Evolutionary conservation across 2,888 invertebrate species (phyloP).

Genomic region (Rhopalosiphum nymphaeae): DNA sequence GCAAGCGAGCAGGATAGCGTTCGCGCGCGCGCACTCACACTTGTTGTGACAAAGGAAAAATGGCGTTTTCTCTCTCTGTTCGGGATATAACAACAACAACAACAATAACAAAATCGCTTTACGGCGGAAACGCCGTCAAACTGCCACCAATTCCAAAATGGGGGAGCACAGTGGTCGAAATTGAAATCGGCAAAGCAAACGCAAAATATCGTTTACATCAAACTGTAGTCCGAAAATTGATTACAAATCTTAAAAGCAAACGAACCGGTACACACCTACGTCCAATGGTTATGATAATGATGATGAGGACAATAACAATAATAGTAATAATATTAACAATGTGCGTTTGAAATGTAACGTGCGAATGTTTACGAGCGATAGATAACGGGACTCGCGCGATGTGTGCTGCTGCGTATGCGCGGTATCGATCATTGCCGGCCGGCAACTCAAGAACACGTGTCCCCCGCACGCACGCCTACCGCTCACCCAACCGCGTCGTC

Average conservation of each 20-base stretch:
- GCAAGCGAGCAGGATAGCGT: neutral
- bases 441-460: slow-evolving; percentile 57
- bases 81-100: neutral
- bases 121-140: neutral
- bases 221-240: neutral
- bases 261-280: slow-evolving; percentile 5
- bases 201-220: neutral
- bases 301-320: neutral
- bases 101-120: too few species aligned
- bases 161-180: neutral
- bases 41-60: slow-evolving; percentile 50
- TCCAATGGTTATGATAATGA: neutral
- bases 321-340: neutral
- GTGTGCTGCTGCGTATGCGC: neutral
- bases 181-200: neutral
- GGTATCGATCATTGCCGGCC: slow-evolving; percentile 60
- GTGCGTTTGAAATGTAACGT: neutral
- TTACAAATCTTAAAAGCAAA: neutral
- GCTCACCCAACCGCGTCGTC: too few species aligned
- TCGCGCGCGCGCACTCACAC: slow-evolving; percentile 15
- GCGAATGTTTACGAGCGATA: slow-evolving; percentile 2
- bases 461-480: slow-evolving; percentile 34
- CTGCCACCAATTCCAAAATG: neutral
- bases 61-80: slow-evolving; percentile 22
- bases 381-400: slow-evolving; percentile 20